Evolutionary conservation across 1,140 invertebrate genomes (phyloP).

Genomic region (Dolichoris vasculosae): DNA sequence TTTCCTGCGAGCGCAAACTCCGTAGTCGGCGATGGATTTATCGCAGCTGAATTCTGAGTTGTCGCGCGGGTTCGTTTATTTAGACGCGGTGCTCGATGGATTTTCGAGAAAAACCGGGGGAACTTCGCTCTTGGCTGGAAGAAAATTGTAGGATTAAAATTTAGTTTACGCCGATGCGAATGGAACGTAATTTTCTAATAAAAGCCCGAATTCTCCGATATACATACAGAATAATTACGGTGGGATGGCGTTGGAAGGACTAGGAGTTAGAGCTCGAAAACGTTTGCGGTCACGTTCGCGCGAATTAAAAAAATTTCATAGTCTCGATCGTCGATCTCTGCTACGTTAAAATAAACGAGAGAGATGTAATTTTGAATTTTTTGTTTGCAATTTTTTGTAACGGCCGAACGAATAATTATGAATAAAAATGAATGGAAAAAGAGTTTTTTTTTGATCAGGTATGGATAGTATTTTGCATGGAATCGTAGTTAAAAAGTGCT

Average conservation of each 20-base stretch:
- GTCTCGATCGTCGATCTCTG: background rate
- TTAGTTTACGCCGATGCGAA: background rate
- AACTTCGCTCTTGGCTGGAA: background rate
- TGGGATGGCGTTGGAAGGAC: background rate
- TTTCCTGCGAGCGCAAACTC: background rate
- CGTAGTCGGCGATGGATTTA: background rate
- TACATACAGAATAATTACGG: background rate
- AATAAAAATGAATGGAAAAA: background rate
- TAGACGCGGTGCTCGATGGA: background rate
- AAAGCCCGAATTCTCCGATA: background rate
- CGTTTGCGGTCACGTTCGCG: background rate
- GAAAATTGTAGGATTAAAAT: too few species aligned
- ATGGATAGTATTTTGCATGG: background rate
- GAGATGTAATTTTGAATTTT: background rate
- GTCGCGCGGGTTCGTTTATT: background rate
- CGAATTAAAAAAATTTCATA: background rate
- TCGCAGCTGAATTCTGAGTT: too few species aligned
- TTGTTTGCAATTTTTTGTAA: background rate
- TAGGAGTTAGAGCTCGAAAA: background rate
- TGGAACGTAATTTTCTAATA: background rate
- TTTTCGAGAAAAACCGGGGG: background rate
- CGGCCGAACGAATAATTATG: background rate
- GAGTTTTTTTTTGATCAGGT: too few species aligned
- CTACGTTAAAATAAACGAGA: background rate
- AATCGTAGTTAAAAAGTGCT: background rate